phyloP scores from a whole-genome alignment of 1,140 invertebrate genomes.

The Drosophila murphyi region DNA sequence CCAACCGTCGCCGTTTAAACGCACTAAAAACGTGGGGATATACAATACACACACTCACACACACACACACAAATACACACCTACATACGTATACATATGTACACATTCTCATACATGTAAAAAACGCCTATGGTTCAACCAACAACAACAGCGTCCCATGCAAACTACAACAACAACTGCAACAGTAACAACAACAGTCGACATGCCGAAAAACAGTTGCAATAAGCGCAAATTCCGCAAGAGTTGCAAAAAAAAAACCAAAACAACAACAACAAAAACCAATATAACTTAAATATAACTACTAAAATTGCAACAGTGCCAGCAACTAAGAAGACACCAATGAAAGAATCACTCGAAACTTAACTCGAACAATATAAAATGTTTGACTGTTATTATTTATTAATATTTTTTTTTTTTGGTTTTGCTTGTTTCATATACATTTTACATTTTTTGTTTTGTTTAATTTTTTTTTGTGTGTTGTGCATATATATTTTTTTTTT shows the following conservation, averaged over 20 bases:
- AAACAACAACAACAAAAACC: slow-evolving; percentile 6
- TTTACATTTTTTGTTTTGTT: slow-evolving; percentile 11
- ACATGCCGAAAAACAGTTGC: slow-evolving; percentile 35
- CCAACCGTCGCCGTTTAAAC: slow-evolving; percentile 23
- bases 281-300: neutral
- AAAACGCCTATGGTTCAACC: neutral
- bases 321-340: neutral
- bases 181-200: slow-evolving; percentile 9
- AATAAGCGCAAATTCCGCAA: slow-evolving; percentile 30
- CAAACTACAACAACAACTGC: slow-evolving; percentile 12
- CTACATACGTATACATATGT: neutral
- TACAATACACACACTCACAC: slow-evolving; percentile 17
- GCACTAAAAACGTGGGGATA: slow-evolving; percentile 44
- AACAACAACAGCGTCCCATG: slow-evolving; percentile 34
- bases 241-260: slow-evolving; percentile 19
- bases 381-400: neutral
- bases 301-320: slow-evolving; percentile 10
- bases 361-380: neutral
- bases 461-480: slow-evolving; percentile 38
- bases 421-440: slow-evolving; percentile 5
- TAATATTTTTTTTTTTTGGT: slow-evolving; percentile 1
- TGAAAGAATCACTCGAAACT: slow-evolving; percentile 6
- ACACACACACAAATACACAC: slow-evolving; percentile 11
- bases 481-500: slow-evolving; percentile 44
- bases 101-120: no score